These are phyloP conservation scores for Cacatua alba DNA, from an alignment of 2,113 vertebrate genomes.

Conservation along the genomic window DNA sequence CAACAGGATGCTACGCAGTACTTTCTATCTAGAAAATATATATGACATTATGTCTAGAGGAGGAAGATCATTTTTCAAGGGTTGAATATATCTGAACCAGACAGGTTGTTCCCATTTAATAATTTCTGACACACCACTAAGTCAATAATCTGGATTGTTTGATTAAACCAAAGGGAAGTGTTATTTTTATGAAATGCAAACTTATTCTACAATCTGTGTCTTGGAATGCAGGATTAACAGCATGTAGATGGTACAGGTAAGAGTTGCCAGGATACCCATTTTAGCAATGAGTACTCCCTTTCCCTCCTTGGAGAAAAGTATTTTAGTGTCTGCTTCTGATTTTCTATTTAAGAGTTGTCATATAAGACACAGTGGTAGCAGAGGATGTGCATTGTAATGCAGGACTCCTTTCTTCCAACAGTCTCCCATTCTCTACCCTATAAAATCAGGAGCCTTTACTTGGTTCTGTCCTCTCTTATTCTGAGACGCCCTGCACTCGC, in stretches of 20 bases:
- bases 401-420: neutral
- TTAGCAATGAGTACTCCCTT: neutral
- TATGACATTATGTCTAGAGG: neutral
- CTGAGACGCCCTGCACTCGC: neutral
- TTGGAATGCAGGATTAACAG: rapidly evolving
- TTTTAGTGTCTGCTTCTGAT: neutral
- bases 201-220: neutral
- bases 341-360: neutral
- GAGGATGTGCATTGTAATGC: neutral
- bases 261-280: neutral
- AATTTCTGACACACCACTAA: neutral
- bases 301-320: neutral
- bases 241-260: neutral
- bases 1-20: neutral
- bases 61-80: neutral
- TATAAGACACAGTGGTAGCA: neutral
- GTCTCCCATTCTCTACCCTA: neutral
- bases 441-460: neutral
- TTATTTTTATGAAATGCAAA: neutral
- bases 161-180: neutral
- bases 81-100: neutral
- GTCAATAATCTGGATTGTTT: neutral
- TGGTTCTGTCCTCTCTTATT: neutral
- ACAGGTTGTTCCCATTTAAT: neutral
- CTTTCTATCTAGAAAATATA: neutral